Evolutionary conservation across 1,140 invertebrate species (phyloP).

Genomic region (Hypothenemus hampei): DNA sequence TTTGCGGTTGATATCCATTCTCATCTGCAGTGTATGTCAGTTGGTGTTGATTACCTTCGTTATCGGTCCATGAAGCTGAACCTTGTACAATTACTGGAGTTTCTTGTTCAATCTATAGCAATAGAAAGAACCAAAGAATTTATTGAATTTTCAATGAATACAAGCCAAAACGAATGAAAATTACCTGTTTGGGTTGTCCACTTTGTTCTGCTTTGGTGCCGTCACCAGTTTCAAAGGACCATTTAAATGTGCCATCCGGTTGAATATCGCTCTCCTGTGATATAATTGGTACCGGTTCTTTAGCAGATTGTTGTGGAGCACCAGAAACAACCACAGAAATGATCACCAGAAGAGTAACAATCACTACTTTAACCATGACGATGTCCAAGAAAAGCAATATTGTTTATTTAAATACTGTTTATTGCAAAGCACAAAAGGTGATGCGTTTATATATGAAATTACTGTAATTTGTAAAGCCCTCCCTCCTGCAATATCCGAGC

Average conservation of each 20-base stretch:
- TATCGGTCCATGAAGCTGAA: constrained; percentile 70
- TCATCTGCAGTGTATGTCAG: constrained; percentile 56
- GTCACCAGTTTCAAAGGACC: constrained; percentile 22
- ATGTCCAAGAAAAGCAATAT: not conserved
- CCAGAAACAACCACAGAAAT: constrained; percentile 5
- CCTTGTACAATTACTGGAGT: constrained; percentile 47
- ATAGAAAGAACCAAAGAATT: not conserved
- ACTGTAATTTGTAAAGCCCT: constrained; percentile 5
- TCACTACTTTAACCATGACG: constrained; percentile 5
- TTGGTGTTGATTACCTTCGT: constrained; percentile 59
- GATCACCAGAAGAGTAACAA: not conserved
- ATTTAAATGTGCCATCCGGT: constrained; percentile 22
- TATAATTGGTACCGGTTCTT: constrained; percentile 23
- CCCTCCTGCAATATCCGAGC: constrained; percentile 7
- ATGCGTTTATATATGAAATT: constrained; percentile 15
- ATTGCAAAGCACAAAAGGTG: constrained; percentile 3
- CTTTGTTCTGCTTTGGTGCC: constrained; percentile 22
- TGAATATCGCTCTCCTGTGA: constrained; percentile 22
- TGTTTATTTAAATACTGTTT: constrained; percentile 3
- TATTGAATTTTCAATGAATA: not conserved
- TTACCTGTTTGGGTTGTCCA: constrained; percentile 21
- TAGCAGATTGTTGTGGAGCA: constrained; percentile 5
- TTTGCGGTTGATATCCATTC: constrained; percentile 55
- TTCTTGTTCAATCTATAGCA: constrained; percentile 17
- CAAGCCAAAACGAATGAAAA: constrained; percentile 6